These are phyloP conservation scores for Cariama cristata DNA, from an alignment of 2,113 vertebrate genomes.

Conservation along the genomic window DNA sequence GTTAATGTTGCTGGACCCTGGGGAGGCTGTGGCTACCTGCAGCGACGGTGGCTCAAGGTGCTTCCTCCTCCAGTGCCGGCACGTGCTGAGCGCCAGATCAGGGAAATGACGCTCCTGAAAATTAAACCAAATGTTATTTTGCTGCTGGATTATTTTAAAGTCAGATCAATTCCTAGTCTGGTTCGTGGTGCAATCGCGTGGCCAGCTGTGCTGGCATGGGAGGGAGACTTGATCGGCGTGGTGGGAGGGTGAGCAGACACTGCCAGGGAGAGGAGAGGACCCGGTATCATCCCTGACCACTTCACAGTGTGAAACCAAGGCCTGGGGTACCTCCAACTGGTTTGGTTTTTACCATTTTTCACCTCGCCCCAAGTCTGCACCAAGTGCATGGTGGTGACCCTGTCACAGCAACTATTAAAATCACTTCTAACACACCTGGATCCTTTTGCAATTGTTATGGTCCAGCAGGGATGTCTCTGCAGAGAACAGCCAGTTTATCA, in stretches of 20 bases:
- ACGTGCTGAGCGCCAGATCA: not conserved
- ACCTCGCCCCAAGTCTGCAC: not conserved
- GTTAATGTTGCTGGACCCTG: not conserved
- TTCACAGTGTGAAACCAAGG: not conserved
- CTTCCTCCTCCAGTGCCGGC: not conserved
- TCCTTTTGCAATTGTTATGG: accelerated
- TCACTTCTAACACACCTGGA: not conserved
- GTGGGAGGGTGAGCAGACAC: not conserved
- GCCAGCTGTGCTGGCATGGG: not conserved
- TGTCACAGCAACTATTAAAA: not conserved
- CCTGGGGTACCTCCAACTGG: not conserved
- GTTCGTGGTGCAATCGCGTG: not conserved
- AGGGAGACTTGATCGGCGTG: not conserved
- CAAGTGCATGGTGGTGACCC: not conserved
- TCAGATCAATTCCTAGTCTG: not conserved
- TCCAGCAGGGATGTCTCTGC: not conserved
- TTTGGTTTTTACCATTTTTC: not conserved
- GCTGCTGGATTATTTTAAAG: not conserved
- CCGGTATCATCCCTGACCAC: accelerated
- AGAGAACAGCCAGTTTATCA: not conserved
- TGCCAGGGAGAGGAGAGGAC: not conserved
- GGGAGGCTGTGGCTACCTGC: not conserved
- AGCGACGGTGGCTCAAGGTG: not conserved
- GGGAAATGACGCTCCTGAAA: not conserved
- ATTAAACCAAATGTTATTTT: not conserved